Evolutionary conservation across 2,797 vertebrate genomes (phyloP).

Genomic region (Sebastes miniatus): DNA sequence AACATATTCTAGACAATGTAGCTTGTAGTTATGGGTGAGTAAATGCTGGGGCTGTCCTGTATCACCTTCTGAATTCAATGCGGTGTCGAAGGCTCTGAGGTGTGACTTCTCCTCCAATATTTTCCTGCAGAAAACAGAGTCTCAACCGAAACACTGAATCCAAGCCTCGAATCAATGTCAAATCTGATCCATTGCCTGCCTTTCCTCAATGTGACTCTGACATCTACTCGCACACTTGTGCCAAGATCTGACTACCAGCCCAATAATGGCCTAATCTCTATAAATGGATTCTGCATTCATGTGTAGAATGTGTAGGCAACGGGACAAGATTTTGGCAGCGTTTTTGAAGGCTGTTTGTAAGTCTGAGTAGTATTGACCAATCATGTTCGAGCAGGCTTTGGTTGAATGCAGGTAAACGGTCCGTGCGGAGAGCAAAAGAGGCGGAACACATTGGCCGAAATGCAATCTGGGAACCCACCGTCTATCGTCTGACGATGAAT

Average conservation of each 20-base stretch:
- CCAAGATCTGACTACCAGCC: not conserved
- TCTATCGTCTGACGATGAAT: too few relatives aligned
- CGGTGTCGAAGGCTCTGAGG: not conserved
- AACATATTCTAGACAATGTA: not conserved
- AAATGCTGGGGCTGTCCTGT: not conserved
- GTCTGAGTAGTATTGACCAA: too few relatives aligned
- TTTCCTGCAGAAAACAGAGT: not conserved
- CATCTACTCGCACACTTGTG: not conserved
- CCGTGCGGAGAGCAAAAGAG: too few relatives aligned
- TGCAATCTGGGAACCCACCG: too few relatives aligned
- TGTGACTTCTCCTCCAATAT: not conserved
- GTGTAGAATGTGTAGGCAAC: too few relatives aligned
- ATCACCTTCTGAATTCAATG: not conserved
- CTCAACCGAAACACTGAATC: not conserved
- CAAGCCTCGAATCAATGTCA: not conserved
- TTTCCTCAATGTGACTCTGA: not conserved
- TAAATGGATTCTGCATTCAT: accelerated
- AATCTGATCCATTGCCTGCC: not conserved
- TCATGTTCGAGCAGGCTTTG: too few relatives aligned
- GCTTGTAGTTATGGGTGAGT: not conserved
- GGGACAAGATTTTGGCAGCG: too few relatives aligned
- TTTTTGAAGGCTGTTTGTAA: too few relatives aligned
- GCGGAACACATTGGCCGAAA: too few relatives aligned
- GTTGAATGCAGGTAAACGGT: too few relatives aligned
- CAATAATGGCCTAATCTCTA: too few relatives aligned